Evolutionary conservation across 2,113 vertebrate species (phyloP), one percentile per base, ranked within the genome.

Genomic region (Salminus brasiliensis): DNA sequence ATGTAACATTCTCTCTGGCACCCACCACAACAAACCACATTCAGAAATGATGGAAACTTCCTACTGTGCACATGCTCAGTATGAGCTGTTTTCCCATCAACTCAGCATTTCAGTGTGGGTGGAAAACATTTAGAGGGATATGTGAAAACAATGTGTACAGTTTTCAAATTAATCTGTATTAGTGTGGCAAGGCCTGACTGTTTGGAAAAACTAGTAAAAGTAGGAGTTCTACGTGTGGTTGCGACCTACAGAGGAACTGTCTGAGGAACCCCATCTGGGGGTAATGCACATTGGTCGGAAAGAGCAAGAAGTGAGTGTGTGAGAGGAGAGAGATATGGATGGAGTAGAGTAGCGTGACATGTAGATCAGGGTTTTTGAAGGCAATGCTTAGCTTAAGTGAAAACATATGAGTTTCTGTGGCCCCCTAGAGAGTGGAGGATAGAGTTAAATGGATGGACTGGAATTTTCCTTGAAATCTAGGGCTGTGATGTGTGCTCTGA

Each of bases 401-500:
- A 75, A 81, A 59, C 73, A 80, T 74, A 41, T 30, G 70, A 68
- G 47, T 27, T 57, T 49, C 21, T 68, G 21, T 15, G 27, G 27
- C 27, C 55, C 67, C 41, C 47, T 11, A 70, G 45, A 76, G 32
- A 76, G 72, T 30, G 12, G n/a, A n/a, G 41, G 30, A 21, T 74
- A 30, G 12, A 69, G 36, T 34, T 36, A 68, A 66, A 30, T 18
- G 10, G 39, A 57, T 4, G 15, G 47, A 68, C 47, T 76, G 67
- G 59, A 71, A 57, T 76, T 39, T 76, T 70, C 13, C 63, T 55
- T 43, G 36, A 59, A 30, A n/a, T 71, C 45, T 57, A 27, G 18
- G 6, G 45, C 62, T 52, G 41, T 43, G 25, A 25, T 49, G 30
- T 47, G 45, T 47, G 45, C 13, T 16, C 45, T 47, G 53, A 53